Evolutionary conservation across 2,797 vertebrate genomes (phyloP), one percentile per base, ranked within the genome.

Genomic region (Botia kubotai): DNA sequence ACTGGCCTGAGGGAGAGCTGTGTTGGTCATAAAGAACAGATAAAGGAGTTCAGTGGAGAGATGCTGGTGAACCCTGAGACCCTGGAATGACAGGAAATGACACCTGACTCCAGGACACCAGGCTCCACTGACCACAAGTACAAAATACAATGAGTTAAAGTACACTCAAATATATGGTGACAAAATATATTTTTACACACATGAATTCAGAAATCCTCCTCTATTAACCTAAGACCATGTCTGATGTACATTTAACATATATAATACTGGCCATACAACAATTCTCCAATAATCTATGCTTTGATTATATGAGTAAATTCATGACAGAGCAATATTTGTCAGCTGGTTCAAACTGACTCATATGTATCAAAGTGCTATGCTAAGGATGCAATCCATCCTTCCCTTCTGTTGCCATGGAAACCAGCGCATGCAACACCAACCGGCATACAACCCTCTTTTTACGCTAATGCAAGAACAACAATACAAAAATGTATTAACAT

Each of bases 321-420:
- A n/a, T 60, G 60, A 13, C 5, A 68, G 11, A 43, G 16, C 11
- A 39, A 60, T 19, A 29, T n/a, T 21, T 48, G 33, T 17, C 55
- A 75, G 17, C 11, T 17, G n/a, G 23, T 5, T 53, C 1, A 68
- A 26, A 62, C 6, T n/a, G 33, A 57, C 21, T 36, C 6, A 19
- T 23, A 5, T 19, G 63, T 12, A 33, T 69, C 29, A 58, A 19
- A 69, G 52, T 33, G 3, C 55, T 65, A 70, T 39, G 11, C 48
- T 48, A 50, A 68, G 57, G 7, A 72, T 69, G 26, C n/a, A 58
- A 73, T 73, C 86, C 72, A 86, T 88, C 80, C 87, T 84, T 87
- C 88, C 82, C 80, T 86, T 86, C 88, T 87, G 93, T 94, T 94
- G 92, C 92, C 88, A 93, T 92, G 89, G 91, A 33, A 89, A 94